Evolutionary conservation across 2,797 vertebrate species (phyloP).

Genomic region (Malurus leucopterus): DNA sequence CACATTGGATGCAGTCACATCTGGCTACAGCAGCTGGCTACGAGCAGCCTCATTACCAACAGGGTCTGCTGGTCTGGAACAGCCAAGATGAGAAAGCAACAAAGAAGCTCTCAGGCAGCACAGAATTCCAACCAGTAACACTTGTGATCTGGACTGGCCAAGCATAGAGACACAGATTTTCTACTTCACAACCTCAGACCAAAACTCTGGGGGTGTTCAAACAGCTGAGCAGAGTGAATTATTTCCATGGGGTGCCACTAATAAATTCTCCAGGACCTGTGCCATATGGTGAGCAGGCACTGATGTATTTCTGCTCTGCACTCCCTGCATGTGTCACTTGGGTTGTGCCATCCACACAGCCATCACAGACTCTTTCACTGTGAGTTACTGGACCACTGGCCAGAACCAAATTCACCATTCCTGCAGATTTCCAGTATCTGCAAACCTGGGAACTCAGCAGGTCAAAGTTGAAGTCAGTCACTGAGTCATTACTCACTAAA

Average conservation of each 20-base stretch:
- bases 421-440: neutral
- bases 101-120: neutral
- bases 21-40: neutral
- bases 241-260: neutral
- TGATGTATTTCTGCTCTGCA: neutral
- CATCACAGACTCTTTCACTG: neutral
- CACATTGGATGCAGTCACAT: fast-evolving
- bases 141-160: neutral
- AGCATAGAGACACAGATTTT: neutral
- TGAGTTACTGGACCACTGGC: neutral
- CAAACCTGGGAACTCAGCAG: neutral
- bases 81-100: neutral
- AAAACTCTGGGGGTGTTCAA: neutral
- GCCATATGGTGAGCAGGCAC: neutral
- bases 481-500: neutral
- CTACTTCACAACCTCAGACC: neutral
- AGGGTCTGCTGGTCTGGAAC: neutral
- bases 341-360: neutral
- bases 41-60: neutral
- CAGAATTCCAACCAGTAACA: neutral
- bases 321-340: neutral
- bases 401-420: neutral
- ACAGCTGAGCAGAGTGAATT: neutral
- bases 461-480: neutral
- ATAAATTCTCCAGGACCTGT: neutral